Percentiles rank a stretch among this genome's conserved stretches.
Evolutionary conservation across 2,797 vertebrate species (phyloP).

Genomic region (Cetoscarus ocellatus): DNA sequence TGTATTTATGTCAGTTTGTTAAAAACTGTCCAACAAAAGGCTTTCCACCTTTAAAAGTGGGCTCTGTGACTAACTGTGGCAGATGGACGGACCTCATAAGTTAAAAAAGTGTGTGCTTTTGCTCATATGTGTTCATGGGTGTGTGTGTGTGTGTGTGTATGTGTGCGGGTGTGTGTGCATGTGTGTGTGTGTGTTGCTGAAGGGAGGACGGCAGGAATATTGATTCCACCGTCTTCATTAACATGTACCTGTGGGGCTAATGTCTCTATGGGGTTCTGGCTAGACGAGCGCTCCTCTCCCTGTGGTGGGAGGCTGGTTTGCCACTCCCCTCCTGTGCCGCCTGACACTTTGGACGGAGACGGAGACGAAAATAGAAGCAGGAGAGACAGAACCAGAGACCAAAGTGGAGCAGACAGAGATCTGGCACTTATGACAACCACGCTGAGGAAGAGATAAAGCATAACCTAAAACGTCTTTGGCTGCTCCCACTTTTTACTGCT

Average conservation of each 20-base stretch:
- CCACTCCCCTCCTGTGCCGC: slow-evolving; percentile 63
- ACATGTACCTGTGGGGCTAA: slow-evolving; percentile 76
- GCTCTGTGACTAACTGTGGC: background rate
- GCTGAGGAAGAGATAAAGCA: slow-evolving; percentile 34
- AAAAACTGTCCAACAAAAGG: too few relatives aligned
- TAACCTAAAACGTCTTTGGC: slow-evolving; percentile 14
- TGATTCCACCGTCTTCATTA: slow-evolving; percentile 72
- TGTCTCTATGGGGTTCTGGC: slow-evolving; percentile 69
- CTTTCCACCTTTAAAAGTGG: background rate
- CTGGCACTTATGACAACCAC: slow-evolving; percentile 59
- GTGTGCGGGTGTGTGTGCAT: slow-evolving; percentile 29
- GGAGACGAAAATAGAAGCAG: slow-evolving; percentile 76
- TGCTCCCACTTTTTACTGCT: slow-evolving; percentile 13
- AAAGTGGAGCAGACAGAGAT: slow-evolving; percentile 54
- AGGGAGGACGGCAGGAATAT: slow-evolving; percentile 63
- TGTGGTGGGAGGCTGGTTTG: slow-evolving; percentile 59
- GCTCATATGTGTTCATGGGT: slow-evolving; percentile 20
- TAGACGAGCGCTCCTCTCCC: slow-evolving; percentile 64
- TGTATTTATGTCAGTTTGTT: background rate
- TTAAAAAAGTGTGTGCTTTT: background rate
- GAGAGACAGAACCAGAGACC: slow-evolving; percentile 57
- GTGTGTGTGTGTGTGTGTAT: slow-evolving; percentile 14
- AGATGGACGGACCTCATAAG: slow-evolving; percentile 3
- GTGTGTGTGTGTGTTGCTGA: slow-evolving; percentile 28
- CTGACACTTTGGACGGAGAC: slow-evolving; percentile 76